phyloP scores from a whole-genome alignment of 1,140 invertebrate genomes.

The Trinorchestia longiramus region DNA sequence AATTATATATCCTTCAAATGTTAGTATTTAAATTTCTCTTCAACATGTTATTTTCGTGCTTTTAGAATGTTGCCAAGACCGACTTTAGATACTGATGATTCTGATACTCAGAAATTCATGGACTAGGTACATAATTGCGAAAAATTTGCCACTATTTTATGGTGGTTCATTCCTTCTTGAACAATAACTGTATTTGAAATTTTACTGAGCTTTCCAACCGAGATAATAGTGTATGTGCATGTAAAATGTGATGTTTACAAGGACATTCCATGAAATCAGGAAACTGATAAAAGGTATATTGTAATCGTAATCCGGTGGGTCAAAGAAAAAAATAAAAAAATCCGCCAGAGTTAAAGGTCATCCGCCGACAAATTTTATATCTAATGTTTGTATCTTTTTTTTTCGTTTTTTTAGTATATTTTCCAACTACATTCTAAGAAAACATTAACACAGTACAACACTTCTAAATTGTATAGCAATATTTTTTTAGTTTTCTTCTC shows the following conservation, averaged over 20 bases:
- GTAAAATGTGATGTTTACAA: neutral
- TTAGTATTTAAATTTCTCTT: too few species aligned
- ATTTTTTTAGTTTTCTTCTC: constrained; percentile 34
- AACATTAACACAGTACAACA: constrained; percentile 38
- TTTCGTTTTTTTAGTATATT: neutral
- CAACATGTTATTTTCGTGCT: too few species aligned
- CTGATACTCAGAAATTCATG: too few species aligned
- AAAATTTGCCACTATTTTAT: too few species aligned
- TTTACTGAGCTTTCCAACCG: too few species aligned
- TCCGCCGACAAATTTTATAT: neutral
- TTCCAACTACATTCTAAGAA: neutral
- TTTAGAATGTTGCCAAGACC: too few species aligned
- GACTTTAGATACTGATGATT: too few species aligned
- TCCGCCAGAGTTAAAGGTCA: neutral
- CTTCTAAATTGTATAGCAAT: constrained; percentile 37
- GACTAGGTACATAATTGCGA: too few species aligned
- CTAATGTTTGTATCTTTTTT: constrained; percentile 35
- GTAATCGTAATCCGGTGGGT: neutral
- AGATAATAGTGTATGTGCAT: neutral
- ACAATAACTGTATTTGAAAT: too few species aligned
- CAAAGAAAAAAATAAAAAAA: neutral
- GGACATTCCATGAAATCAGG: neutral
- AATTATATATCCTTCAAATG: too few species aligned
- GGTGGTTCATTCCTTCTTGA: too few species aligned
- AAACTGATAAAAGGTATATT: neutral